These are phyloP conservation scores for Enteromius argenteus DNA, from an alignment of 2,797 vertebrate genomes.

Conservation along the genomic window DNA sequence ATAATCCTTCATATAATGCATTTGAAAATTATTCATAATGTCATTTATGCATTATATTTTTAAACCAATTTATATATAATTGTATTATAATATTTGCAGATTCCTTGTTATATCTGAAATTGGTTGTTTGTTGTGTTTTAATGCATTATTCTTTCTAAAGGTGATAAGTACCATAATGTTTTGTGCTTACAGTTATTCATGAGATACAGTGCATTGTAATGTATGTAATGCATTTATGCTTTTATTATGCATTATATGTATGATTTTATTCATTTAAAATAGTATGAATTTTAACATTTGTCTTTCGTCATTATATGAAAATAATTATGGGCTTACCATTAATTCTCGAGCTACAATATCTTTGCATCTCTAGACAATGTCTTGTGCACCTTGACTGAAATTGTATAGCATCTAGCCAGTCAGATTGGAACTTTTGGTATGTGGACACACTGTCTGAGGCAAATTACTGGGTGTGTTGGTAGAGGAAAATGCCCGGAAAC, in stretches of 20 bases:
- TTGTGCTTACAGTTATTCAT: background rate
- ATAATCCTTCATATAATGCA: background rate
- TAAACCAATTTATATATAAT: too few species aligned
- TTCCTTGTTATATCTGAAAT: too few species aligned
- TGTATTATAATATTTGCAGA: background rate
- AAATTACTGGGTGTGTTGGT: conserved; percentile 8
- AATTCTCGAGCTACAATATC: background rate
- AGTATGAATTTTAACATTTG: background rate
- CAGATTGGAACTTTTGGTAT: background rate
- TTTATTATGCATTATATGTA: background rate
- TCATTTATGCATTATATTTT: background rate
- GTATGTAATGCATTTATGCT: background rate
- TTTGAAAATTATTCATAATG: background rate
- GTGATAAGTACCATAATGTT: background rate
- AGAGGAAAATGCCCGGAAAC: background rate
- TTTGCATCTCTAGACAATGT: background rate
- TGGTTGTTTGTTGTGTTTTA: background rate
- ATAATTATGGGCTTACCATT: background rate
- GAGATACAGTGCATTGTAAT: background rate
- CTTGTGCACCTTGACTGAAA: background rate
- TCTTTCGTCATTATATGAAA: background rate
- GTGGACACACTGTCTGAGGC: background rate
- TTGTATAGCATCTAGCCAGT: background rate
- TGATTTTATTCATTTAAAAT: background rate
- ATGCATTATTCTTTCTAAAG: background rate